These are phyloP conservation scores for Oophaga sylvatica DNA, from an alignment of 2,797 vertebrate genomes.

Conservation along the genomic window DNA sequence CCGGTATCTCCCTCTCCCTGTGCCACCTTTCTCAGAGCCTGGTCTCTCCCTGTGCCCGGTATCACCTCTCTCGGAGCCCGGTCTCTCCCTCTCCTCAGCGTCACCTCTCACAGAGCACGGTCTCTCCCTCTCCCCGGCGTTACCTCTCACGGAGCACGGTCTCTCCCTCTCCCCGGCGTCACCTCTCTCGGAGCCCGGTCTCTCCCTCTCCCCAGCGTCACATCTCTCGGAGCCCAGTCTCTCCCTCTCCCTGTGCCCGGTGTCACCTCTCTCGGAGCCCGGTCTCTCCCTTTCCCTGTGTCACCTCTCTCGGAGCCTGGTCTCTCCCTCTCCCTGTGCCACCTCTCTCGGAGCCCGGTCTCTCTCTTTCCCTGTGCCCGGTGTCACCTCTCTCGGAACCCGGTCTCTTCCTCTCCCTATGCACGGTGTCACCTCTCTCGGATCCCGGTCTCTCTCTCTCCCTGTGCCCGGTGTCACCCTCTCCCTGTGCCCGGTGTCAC, in stretches of 20 bases:
- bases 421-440: slow-evolving; percentile 64
- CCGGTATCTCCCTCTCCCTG: background rate
- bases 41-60: background rate
- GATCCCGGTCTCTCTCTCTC: too few species aligned
- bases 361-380: background rate
- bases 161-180: background rate
- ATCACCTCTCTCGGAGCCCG: slow-evolving; percentile 67
- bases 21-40: slow-evolving; percentile 67
- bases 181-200: slow-evolving; percentile 67
- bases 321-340: background rate
- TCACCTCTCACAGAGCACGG: too few species aligned
- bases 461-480: too few species aligned
- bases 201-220: background rate
- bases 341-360: slow-evolving; percentile 67
- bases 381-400: slow-evolving; percentile 67
- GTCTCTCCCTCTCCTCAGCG: too few species aligned
- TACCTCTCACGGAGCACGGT: slow-evolving; percentile 67
- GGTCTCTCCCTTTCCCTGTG: too few species aligned
- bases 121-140: background rate
- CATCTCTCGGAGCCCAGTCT: slow-evolving; percentile 66
- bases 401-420: too few species aligned
- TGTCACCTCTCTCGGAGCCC: slow-evolving; percentile 67
- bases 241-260: background rate
- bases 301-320: slow-evolving; percentile 67
- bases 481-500: slow-evolving; percentile 16